Conservation (phyloP, 2,113 vertebrate genomes). For the Gavia stellata region DNA sequence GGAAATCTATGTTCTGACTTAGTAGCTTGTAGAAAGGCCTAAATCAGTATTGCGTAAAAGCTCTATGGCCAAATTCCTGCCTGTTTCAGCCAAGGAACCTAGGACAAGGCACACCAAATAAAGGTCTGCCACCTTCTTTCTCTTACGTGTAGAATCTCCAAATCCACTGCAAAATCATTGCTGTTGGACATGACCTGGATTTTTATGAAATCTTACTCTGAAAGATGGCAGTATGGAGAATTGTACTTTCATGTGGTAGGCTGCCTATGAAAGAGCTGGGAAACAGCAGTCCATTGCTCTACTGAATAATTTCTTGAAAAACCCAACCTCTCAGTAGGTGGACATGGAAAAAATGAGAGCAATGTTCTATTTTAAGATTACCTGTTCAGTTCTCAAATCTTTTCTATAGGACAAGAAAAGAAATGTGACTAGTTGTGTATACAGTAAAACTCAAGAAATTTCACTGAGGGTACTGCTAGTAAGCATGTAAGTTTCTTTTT, state of each 20-base stretch:
- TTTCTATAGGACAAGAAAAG: neutral
- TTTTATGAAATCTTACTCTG: neutral
- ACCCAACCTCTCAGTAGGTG: neutral
- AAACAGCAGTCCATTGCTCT: neutral
- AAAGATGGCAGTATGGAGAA: neutral
- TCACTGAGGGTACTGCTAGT: neutral
- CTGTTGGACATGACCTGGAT: conserved; percentile 5
- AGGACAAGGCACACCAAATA: neutral
- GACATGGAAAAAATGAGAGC: neutral
- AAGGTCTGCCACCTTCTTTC: neutral
- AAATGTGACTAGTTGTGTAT: neutral
- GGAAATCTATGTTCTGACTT: neutral
- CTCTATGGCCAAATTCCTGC: neutral
- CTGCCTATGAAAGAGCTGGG: neutral
- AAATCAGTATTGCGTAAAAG: neutral
- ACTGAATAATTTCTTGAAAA: neutral
- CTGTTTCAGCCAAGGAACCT: neutral
- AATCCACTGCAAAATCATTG: neutral
- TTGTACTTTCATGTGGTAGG: neutral
- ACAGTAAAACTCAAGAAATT: neutral
- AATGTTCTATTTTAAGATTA: conserved; percentile 5
- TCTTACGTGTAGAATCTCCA: neutral
- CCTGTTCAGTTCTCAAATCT: neutral
- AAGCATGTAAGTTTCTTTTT: neutral
- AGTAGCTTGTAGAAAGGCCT: neutral